These are phyloP conservation scores for Zhengitettix transpicula DNA, from an alignment of 2,888 invertebrate genomes.

Conservation along the genomic window DNA sequence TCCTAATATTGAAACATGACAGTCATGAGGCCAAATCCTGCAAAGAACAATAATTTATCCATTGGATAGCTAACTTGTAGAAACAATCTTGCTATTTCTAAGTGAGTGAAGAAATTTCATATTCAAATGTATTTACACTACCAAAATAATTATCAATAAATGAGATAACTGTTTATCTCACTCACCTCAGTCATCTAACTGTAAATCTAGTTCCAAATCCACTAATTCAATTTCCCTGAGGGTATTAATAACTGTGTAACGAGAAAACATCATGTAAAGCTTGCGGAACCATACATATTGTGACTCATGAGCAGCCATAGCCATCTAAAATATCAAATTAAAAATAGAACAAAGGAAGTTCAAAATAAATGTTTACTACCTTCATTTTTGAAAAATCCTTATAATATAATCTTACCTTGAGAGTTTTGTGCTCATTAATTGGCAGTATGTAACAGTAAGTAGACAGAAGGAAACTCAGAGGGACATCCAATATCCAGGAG, in stretches of 20 bases:
- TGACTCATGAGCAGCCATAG: constrained; percentile 76
- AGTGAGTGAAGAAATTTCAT: too few species aligned
- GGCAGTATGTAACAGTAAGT: constrained; percentile 50
- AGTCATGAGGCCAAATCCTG: too few species aligned
- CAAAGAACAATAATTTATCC: too few species aligned
- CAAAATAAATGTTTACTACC: too few species aligned
- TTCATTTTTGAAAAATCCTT: too few species aligned
- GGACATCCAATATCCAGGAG: constrained; percentile 64
- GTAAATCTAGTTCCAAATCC: constrained; percentile 62
- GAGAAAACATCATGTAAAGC: constrained; percentile 74
- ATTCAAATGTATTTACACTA: too few species aligned
- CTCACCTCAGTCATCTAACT: constrained; percentile 35
- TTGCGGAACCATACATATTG: constrained; percentile 91
- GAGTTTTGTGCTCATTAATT: constrained; percentile 24
- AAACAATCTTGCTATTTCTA: too few species aligned
- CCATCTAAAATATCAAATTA: constrained; percentile 35
- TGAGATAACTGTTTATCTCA: too few species aligned
- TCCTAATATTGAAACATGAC: too few species aligned
- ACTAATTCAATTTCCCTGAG: constrained; percentile 55
- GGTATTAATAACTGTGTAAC: constrained; percentile 83
- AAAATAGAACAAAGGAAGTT: not conserved
- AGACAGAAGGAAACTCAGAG: constrained; percentile 60
- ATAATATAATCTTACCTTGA: constrained; percentile 6
- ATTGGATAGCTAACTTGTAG: too few species aligned
- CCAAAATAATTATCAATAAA: too few species aligned